Evolutionary conservation across 1,140 invertebrate species (phyloP).

Genomic region (Brachionus sp.): DNA sequence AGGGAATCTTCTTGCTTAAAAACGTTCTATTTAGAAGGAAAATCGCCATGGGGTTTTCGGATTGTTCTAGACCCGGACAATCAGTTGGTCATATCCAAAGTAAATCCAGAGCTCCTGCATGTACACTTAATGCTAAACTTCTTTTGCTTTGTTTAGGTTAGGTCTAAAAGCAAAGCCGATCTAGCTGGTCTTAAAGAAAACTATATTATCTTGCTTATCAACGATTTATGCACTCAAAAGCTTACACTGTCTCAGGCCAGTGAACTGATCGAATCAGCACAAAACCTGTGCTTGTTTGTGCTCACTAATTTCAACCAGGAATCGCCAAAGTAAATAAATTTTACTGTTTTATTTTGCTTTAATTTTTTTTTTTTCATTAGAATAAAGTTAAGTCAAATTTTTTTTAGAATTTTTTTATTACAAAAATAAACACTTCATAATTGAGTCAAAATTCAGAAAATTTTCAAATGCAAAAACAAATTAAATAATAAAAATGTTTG

Average conservation of each 20-base stretch:
- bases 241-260: neutral
- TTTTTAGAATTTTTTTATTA: neutral
- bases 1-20: neutral
- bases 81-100: slow-evolving; percentile 8
- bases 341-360: neutral
- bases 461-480: too few relatives aligned
- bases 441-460: too few relatives aligned
- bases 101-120: neutral
- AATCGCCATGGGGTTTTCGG: slow-evolving; percentile 29
- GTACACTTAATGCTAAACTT: neutral
- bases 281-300: slow-evolving; percentile 15
- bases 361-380: neutral
- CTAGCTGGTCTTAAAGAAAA: slow-evolving; percentile 38
- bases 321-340: neutral
- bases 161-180: slow-evolving; percentile 23
- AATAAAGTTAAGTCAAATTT: neutral
- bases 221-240: neutral
- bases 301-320: neutral
- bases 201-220: slow-evolving; percentile 4
- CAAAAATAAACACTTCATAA: too few relatives aligned
- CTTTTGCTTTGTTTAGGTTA: neutral
- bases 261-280: slow-evolving; percentile 16
- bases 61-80: neutral
- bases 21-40: slow-evolving; percentile 18
- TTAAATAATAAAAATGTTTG: too few relatives aligned